Conservation (phyloP, 2,888 invertebrate genomes). For the Resseliella maxima region DNA sequence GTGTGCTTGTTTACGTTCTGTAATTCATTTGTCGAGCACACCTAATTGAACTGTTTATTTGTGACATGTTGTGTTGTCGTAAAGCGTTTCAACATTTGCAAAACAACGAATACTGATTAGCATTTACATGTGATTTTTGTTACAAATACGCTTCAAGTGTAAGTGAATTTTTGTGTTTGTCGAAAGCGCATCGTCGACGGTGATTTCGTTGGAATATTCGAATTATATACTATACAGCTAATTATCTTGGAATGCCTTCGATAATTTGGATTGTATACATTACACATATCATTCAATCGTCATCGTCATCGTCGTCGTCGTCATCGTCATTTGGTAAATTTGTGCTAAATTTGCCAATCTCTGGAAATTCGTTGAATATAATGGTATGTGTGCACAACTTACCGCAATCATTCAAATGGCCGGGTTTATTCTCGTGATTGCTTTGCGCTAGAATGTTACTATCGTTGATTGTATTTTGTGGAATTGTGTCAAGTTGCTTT, state of each 20-base stretch:
- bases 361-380: not conserved
- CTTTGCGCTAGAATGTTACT: not conserved
- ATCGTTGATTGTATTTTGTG: constrained; percentile 18
- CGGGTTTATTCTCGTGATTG: not conserved
- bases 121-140: constrained; percentile 50
- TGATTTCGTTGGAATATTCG: not conserved
- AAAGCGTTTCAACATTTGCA: not conserved
- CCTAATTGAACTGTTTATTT: constrained; percentile 53
- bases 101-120: constrained; percentile 27
- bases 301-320: too few species aligned
- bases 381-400: not conserved
- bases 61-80: not conserved
- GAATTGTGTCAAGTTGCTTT: constrained; percentile 62
- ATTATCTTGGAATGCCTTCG: constrained; percentile 42
- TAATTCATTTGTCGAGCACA: constrained; percentile 13
- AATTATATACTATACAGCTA: not conserved
- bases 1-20: not conserved
- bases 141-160: too few species aligned
- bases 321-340: not conserved
- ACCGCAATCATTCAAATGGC: constrained; percentile 46
- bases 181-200: not conserved
- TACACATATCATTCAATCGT: too few species aligned
- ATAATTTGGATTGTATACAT: not conserved
- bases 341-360: not conserved
- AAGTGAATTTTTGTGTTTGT: too few species aligned